Evolutionary conservation across 2,888 invertebrate species (phyloP).

Genomic region (Odontocolon sp.): DNA sequence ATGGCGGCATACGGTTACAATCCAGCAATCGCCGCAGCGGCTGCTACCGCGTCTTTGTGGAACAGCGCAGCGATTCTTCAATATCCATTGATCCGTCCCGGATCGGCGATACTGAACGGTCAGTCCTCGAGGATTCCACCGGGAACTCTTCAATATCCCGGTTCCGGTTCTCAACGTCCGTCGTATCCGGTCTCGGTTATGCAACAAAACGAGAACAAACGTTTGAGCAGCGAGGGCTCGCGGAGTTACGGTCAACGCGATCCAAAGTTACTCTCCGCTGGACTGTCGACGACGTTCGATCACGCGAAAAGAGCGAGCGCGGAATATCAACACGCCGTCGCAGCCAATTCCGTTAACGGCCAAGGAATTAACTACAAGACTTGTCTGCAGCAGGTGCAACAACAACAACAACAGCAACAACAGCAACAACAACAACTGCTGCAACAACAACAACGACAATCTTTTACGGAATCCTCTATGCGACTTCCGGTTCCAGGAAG

Average conservation of each 20-base stretch:
- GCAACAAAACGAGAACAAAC: constrained; percentile 31
- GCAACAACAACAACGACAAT: constrained; percentile 33
- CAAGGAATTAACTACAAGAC: constrained; percentile 22
- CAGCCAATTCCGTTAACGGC: neutral
- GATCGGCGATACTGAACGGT: constrained; percentile 36
- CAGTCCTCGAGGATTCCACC: constrained; percentile 22
- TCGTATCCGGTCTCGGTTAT: constrained; percentile 10
- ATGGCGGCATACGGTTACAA: constrained; percentile 61
- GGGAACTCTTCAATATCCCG: constrained; percentile 22
- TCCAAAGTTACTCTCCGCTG: neutral
- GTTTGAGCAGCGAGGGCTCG: neutral
- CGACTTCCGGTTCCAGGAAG: constrained; percentile 40
- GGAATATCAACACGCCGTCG: neutral
- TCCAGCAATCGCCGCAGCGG: constrained; percentile 68
- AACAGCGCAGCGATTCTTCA: constrained; percentile 58
- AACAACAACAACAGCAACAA: neutral
- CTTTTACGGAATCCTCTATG: constrained; percentile 24
- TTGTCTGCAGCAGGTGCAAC: constrained; percentile 14
- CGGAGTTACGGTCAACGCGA: constrained; percentile 24
- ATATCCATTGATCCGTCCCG: constrained; percentile 57
- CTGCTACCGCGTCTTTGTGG: constrained; percentile 67
- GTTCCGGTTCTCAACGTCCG: neutral
- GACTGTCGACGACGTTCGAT: constrained; percentile 18
- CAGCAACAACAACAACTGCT: constrained; percentile 9
- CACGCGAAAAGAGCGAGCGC: constrained; percentile 3